Evolutionary conservation across 2,888 invertebrate species (phyloP), one percentile per base, ranked within the genome.

Genomic region (Pyrochroa serraticornis): DNA sequence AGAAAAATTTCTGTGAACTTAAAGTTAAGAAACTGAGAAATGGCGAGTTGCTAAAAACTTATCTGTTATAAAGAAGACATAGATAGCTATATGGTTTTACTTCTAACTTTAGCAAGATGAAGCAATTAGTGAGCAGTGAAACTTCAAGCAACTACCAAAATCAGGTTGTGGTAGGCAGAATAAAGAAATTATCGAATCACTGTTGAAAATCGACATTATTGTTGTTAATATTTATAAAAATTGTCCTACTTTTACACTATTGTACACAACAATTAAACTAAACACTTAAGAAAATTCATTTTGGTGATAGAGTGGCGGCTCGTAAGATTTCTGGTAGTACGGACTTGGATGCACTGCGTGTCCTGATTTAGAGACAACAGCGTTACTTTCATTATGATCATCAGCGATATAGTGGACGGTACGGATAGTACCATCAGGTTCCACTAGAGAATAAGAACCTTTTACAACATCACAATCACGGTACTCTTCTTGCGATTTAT

Each of bases 341-440:
- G 12, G 8, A 8, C 30, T 41, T 2, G 55, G 58, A 48, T 63
- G 63, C 3, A 59, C 37, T 0, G 65, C 57, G 6, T 62, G 63
- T 77, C 74, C 83, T 78, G 66, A 80, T 81, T 52, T 58, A n/a
- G 33, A 39, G 3, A 58, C 58, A n/a, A 56, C 56, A 3, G 56
- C 56, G 14, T 56, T 56, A 9, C 49, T 50, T n/a, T 49, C 56
- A 34, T 58, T 58, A 9, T 31, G 46, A 34, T 58, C 58, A 58
- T 84, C 82, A 65, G 83, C 82, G 58, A 81, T 80, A 76, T 84
- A 84, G 45, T 82, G 79, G 52, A 84, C 84, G 62, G 81, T 80
- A 64, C 84, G 81, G 38, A 81, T 77, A 63, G 82, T 81, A 59
- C 83, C 83, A 62, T 83, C 84, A 34, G 83, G 82, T 71, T 83